Evolutionary conservation across 2,113 vertebrate species (phyloP).

Genomic region (Xiphophorus hellerii): DNA sequence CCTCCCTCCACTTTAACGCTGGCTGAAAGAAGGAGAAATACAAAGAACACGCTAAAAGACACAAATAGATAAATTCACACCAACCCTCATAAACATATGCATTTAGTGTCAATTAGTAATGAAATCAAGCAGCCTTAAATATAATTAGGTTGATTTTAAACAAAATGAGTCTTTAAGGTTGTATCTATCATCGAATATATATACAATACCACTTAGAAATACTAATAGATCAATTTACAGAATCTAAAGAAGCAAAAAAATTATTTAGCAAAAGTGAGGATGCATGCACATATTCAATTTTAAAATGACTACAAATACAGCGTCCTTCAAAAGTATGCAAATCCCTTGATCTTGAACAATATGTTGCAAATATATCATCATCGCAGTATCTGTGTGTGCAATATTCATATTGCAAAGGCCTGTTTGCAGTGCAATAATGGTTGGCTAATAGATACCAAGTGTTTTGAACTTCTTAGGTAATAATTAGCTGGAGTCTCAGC

Average conservation of each 20-base stretch:
- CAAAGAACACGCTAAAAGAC: conserved; percentile 47
- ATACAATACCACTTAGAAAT: background rate
- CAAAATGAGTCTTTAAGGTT: background rate
- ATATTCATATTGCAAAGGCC: too few relatives aligned
- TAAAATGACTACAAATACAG: background rate
- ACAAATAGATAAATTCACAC: conserved; percentile 27
- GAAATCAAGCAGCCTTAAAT: conserved; percentile 4
- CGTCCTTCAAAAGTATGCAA: background rate
- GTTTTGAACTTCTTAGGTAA: too few relatives aligned
- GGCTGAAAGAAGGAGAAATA: conserved; percentile 50
- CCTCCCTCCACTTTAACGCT: conserved; percentile 24
- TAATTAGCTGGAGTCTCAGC: too few relatives aligned
- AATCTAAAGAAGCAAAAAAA: background rate
- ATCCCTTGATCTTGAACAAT: too few relatives aligned
- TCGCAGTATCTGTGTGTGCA: too few relatives aligned
- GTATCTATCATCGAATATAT: background rate
- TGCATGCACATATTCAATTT: background rate
- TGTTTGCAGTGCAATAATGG: too few relatives aligned
- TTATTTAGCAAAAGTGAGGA: background rate
- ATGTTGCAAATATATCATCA: too few relatives aligned
- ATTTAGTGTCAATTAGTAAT: conserved; percentile 13
- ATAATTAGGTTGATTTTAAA: background rate
- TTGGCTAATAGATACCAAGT: too few relatives aligned
- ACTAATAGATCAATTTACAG: background rate
- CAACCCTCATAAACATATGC: conserved; percentile 16